Conservation (phyloP, 2,888 invertebrate species). For the Zhuqinia jingwanae region DNA sequence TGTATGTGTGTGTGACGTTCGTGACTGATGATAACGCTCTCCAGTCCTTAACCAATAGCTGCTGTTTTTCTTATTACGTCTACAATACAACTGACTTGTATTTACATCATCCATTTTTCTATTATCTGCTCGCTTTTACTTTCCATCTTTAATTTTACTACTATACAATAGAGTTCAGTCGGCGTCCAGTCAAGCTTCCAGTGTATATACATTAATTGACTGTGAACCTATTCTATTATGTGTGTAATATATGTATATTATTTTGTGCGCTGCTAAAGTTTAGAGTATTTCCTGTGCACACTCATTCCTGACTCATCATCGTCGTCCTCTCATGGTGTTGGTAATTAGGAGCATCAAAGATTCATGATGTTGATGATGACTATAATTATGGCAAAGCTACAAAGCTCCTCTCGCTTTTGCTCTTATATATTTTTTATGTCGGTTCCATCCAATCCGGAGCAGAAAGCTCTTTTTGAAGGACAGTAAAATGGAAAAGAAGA, state of each 20-base stretch:
- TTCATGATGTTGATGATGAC: conserved; percentile 3
- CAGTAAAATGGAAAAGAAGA: conserved; percentile 9
- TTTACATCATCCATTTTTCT: too few relatives aligned
- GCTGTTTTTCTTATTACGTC: conserved; percentile 17
- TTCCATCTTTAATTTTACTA: background rate
- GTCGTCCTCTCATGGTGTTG: too few relatives aligned
- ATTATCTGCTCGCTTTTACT: background rate
- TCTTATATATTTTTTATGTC: background rate
- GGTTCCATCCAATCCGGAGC: background rate
- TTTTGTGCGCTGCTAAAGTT: background rate
- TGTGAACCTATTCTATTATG: too few relatives aligned
- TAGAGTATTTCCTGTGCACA: too few relatives aligned
- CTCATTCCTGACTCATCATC: too few relatives aligned
- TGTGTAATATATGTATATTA: too few relatives aligned
- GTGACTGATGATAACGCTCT: conserved; percentile 22
- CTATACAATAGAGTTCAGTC: too few relatives aligned
- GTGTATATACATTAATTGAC: too few relatives aligned
- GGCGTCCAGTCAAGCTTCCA: too few relatives aligned
- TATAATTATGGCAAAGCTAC: background rate
- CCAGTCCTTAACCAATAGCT: background rate
- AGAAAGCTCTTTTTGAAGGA: background rate
- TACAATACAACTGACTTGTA: too few relatives aligned
- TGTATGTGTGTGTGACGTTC: conserved; percentile 32
- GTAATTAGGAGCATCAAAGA: conserved; percentile 58
- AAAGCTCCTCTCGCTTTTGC: background rate